Conservation (phyloP, 2,113 vertebrate species). For the Pomatorhinus ruficollis region DNA sequence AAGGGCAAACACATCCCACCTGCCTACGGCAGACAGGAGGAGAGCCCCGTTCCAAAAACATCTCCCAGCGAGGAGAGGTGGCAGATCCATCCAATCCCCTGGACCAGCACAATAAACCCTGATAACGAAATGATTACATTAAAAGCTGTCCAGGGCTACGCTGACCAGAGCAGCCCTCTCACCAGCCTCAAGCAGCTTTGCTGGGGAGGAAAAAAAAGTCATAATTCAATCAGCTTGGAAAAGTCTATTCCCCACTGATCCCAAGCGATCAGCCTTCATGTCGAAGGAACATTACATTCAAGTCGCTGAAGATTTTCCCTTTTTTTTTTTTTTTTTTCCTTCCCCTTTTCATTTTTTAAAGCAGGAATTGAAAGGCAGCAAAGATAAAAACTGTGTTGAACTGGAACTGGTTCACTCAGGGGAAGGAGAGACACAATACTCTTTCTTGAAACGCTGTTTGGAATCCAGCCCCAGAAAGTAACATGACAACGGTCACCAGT, state of each 20-base stretch:
- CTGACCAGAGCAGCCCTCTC: constrained; percentile 45
- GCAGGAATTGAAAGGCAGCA: constrained; percentile 56
- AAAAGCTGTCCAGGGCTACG: constrained; percentile 7
- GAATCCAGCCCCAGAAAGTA: not conserved
- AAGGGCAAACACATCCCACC: not conserved
- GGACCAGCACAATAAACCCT: not conserved
- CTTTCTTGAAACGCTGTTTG: not conserved
- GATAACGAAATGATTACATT: constrained; percentile 14
- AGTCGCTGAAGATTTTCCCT: not conserved
- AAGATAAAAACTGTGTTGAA: constrained; percentile 78
- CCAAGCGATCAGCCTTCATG: constrained; percentile 14
- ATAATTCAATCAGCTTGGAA: constrained; percentile 55
- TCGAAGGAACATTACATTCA: constrained; percentile 11
- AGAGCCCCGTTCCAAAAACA: not conserved
- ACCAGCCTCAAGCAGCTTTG: constrained; percentile 57
- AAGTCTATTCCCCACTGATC: constrained; percentile 46
- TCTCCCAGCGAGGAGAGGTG: not conserved
- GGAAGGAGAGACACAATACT: constrained; percentile 38
- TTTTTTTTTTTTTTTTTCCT: not conserved
- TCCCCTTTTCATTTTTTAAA: constrained; percentile 26
- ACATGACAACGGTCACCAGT: not conserved
- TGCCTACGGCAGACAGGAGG: not conserved
- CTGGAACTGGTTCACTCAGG: constrained; percentile 66
- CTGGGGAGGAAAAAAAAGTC: not conserved
- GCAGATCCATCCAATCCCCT: not conserved